A percentile compares a stretch with the other conserved stretches of the same genome.
These are phyloP conservation scores for Poeciliopsis retropinna DNA, from an alignment of 2,113 vertebrate genomes.

Conservation along the genomic window DNA sequence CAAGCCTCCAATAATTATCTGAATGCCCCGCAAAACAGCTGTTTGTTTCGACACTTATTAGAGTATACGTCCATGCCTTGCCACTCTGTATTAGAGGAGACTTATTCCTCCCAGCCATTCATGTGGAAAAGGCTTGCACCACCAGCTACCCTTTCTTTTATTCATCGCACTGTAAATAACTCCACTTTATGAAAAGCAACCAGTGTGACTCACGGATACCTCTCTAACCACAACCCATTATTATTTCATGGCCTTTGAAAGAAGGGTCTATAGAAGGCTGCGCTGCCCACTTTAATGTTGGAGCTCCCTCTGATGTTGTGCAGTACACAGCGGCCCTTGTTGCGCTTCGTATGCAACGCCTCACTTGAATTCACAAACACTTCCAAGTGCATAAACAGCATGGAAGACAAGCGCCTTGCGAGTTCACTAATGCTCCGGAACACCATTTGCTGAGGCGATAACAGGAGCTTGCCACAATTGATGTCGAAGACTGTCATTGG, in stretches of 20 bases:
- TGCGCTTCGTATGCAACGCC: slow-evolving; percentile 76
- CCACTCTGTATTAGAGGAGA: slow-evolving; percentile 63
- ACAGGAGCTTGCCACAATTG: slow-evolving; percentile 70
- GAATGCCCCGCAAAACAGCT: background rate
- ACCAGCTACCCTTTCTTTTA: slow-evolving; percentile 82
- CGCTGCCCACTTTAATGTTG: slow-evolving; percentile 77
- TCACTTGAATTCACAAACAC: slow-evolving; percentile 84
- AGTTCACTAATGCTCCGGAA: slow-evolving; percentile 76
- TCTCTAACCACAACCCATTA: slow-evolving; percentile 84
- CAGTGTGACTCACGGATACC: slow-evolving; percentile 82
- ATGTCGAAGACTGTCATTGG: slow-evolving; percentile 64
- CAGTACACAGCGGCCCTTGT: slow-evolving; percentile 83
- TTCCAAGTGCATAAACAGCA: slow-evolving; percentile 83
- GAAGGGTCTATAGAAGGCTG: slow-evolving; percentile 75
- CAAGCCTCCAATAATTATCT: background rate
- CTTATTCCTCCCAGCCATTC: slow-evolving; percentile 53
- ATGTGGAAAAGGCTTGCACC: slow-evolving; percentile 79
- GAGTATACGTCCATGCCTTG: slow-evolving; percentile 53
- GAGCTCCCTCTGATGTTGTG: slow-evolving; percentile 82
- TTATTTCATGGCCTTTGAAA: slow-evolving; percentile 86
- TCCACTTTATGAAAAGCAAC: slow-evolving; percentile 86
- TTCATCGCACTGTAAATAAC: slow-evolving; percentile 85
- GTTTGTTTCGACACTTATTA: slow-evolving; percentile 1
- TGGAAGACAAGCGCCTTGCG: slow-evolving; percentile 70
- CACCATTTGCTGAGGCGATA: slow-evolving; percentile 74